Evolutionary conservation across 92 coral and sea anemone species (phyloP).

Genomic region (Siderastrea siderea): DNA sequence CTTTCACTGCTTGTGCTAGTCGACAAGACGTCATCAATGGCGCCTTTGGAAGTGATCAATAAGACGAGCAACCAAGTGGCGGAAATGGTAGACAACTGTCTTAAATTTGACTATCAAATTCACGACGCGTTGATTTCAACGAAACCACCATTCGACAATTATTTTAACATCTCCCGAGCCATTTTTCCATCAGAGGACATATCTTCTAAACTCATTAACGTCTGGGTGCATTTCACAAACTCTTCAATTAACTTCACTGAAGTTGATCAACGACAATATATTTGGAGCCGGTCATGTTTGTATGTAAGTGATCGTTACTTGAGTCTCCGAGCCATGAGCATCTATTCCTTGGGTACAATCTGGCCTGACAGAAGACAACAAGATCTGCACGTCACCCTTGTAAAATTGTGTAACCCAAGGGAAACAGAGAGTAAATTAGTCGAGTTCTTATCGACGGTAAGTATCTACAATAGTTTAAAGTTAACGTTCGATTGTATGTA

Average conservation of each 20-base stretch:
- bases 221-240: slow-evolving; percentile 38
- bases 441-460: slow-evolving; percentile 40
- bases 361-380: slow-evolving; percentile 44
- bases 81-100: not conserved
- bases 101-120: slow-evolving; percentile 22
- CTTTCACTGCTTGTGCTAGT: not conserved
- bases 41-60: not conserved
- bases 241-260: slow-evolving; percentile 14
- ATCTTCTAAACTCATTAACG: slow-evolving; percentile 21
- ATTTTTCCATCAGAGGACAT: slow-evolving; percentile 14
- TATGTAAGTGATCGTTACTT: slow-evolving; percentile 34
- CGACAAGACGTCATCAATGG: not conserved
- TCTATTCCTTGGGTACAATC: slow-evolving; percentile 30
- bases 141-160: slow-evolving; percentile 38
- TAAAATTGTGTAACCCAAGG: not conserved
- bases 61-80: not conserved
- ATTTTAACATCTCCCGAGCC: slow-evolving; percentile 36
- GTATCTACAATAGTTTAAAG: too few species aligned
- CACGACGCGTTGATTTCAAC: slow-evolving; percentile 8
- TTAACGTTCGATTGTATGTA: too few species aligned
- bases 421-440: not conserved
- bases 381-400: slow-evolving; percentile 27
- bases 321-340: slow-evolving; percentile 25
- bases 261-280: not conserved
- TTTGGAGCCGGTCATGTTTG: slow-evolving; percentile 59